These are phyloP conservation scores for Enhydra lutris DNA, from an alignment of 2,113 vertebrate genomes.

Conservation along the genomic window DNA sequence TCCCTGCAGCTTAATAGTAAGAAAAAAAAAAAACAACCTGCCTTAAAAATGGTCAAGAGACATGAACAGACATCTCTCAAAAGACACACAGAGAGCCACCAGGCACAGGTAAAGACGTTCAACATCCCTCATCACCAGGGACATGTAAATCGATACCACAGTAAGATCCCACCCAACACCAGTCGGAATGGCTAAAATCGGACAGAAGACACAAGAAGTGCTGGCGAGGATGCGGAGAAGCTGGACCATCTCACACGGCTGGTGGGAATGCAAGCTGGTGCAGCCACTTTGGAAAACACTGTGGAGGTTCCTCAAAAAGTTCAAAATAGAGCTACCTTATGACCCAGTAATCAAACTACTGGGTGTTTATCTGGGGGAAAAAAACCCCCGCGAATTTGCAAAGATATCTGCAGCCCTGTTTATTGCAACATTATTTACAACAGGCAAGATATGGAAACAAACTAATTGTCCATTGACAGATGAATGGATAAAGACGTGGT, in stretches of 20 bases:
- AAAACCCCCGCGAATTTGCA: neutral
- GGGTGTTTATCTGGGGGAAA: neutral
- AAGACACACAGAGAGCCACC: neutral
- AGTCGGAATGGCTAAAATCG: neutral
- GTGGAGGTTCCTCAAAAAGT: neutral
- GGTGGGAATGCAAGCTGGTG: neutral
- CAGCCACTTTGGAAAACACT: neutral
- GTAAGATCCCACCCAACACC: neutral
- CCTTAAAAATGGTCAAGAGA: neutral
- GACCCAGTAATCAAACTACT: neutral
- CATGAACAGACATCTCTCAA: neutral
- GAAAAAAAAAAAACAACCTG: neutral
- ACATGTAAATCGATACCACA: neutral
- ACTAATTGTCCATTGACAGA: neutral
- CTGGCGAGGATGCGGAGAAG: neutral
- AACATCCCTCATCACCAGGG: neutral
- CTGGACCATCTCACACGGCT: rapidly evolving
- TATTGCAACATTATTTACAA: neutral
- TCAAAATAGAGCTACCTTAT: neutral
- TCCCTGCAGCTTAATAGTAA: neutral
- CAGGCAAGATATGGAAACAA: neutral
- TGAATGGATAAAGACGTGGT: neutral
- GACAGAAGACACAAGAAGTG: neutral
- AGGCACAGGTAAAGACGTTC: neutral
- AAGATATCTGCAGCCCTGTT: neutral